These are phyloP conservation scores for Ceryle rudis DNA, from an alignment of 2,797 vertebrate species.

Conservation along the genomic window DNA sequence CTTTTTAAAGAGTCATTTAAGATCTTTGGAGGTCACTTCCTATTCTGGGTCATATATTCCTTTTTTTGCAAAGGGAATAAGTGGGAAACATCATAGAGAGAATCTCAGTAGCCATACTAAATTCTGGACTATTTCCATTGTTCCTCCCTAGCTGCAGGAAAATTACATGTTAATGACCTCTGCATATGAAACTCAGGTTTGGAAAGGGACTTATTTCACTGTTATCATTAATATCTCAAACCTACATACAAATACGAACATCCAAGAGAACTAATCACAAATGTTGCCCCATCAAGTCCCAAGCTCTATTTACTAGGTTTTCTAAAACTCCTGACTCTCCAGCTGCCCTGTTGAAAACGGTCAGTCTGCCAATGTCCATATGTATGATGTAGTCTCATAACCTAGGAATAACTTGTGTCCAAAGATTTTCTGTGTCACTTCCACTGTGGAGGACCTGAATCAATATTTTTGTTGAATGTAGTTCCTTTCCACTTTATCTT, in stretches of 20 bases:
- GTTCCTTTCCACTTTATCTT: not conserved
- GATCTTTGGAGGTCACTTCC: not conserved
- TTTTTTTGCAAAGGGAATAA: not conserved
- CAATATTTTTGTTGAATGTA: conserved; percentile 55
- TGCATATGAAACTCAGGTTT: not conserved
- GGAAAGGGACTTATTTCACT: not conserved
- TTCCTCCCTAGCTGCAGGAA: not conserved
- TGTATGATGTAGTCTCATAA: not conserved
- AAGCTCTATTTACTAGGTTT: not conserved
- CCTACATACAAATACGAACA: not conserved
- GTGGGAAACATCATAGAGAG: not conserved
- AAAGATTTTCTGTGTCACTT: not conserved
- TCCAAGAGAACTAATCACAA: not conserved
- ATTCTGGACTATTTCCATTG: not conserved
- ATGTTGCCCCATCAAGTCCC: not conserved
- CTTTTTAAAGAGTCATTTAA: not conserved
- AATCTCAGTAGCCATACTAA: not conserved
- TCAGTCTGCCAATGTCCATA: not conserved
- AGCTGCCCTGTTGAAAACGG: not conserved
- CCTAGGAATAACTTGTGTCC: not conserved
- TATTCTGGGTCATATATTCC: not conserved
- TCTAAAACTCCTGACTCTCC: not conserved
- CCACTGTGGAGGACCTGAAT: not conserved
- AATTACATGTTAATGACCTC: not conserved
- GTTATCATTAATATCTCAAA: not conserved